Base-by-base conservation (phyloP, 2,113 vertebrate genomes). In the Variabilichromis moorii region DNA sequence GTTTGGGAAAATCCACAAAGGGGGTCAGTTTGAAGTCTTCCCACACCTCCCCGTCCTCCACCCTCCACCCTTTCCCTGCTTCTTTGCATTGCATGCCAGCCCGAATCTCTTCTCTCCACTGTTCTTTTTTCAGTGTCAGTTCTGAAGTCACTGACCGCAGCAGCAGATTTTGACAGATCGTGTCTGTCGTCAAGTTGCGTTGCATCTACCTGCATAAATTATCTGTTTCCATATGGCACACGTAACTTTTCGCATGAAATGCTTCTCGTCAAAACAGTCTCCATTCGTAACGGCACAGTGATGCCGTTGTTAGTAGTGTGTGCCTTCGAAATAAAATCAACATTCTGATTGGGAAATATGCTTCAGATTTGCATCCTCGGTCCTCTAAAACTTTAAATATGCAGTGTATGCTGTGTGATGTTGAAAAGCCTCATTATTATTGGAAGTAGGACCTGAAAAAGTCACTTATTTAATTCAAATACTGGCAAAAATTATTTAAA, bases 1-100 rank as follows among this genome's bases (percentile, higher is more conserved):
- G 87, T 71, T 94, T 89, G 91, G 92, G 80, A 90, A 94, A 95
- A 95, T 96, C 96, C 95, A 95, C 94, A 95, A 91, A 94, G 93
- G 95, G 94, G 95, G 94, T 93, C 94, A 93, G 91, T 93, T 91
- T 89, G 80, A 91, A 85, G 88, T 83, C 82, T 80, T 85, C 86
- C 57, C 85, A 89, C 82, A 55, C 66, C 87, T 68, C 45, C 84
- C 83, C 37, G 71, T 83, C 35, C 37, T 73, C 37, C 85, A 26
- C 87, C 5, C 50, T 80, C 24, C 10, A 40, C 78, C 80, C 31
- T 81, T 51, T 81, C 81, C 84, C 80, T 85, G 73, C 87, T 83
- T 84, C 55, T 81, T 81, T 90, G 89, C 89, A 90, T 91, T 86
- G 93, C 89, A 94, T 90, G 93, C 81, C 59, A 73, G n/a, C 82